Evolutionary conservation across 37 sponge, comb jelly and placozoan species (phyloP), one percentile per base, ranked within the genome.

Genomic region (Halichondria panicea): DNA sequence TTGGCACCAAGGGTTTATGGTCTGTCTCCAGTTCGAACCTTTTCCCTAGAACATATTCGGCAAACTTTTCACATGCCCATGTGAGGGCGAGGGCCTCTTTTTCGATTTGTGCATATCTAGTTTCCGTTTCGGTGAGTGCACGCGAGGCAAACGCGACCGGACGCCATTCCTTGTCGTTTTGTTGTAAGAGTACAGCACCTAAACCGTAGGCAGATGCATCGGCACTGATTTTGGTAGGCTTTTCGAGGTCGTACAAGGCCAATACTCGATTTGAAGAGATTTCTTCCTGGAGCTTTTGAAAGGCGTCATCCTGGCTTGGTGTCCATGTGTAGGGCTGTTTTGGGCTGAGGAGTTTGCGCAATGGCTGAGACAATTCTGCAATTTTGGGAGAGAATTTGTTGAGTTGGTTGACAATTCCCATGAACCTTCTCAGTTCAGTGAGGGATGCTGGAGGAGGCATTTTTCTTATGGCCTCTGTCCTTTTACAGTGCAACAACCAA

Each of bases 191-290:
- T 43, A 70, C 80, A 40, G 62, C 80, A 38, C 80, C 71, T 5
- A 80, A 50, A 8, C 62, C 71, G 55, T 80, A 80, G 28, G 71
- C 35, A n/a, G 80, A 80, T 4, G 80, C 80, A 70, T 80, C 71
- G 39, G 71, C 71, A 32, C 44, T 32, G 18, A 70, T 45, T 35
- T 68, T 80, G 24, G 71, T 41, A 37, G 24, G 35, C 7, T 19
- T 19, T 30, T 58, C 19, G 0, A 46, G 70, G 50, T 80, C 35
- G 19, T 70, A 80, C 45, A 43, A 32, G 2, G 71, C 61, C 3
- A 80, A 48, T 1, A 55, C 31, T 1, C 39, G 22, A 7, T 58
- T 43, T 24, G 57, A 21, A 22, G 63, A 46, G 35, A 81, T 72
- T 21, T 39, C 72, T 28, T 38, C 53, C 30, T 71, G 71, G 54